Evolutionary conservation across 2,888 invertebrate genomes (phyloP).

Genomic region (Sphecodes monilicornis): DNA sequence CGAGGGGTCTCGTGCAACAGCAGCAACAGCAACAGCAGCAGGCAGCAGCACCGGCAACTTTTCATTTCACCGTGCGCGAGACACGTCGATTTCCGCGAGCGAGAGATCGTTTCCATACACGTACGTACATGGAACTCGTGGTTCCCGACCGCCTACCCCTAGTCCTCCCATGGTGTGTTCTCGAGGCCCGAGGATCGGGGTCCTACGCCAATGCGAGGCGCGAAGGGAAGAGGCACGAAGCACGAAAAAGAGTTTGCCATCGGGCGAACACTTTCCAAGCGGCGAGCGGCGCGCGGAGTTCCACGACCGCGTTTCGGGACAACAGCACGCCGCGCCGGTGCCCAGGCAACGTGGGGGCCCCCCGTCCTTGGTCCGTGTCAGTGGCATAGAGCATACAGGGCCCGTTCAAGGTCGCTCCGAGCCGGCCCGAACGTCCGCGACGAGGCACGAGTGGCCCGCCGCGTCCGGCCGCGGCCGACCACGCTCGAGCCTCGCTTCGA

Average conservation of each 20-base stretch:
- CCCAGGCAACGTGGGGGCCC: slow-evolving; percentile 73
- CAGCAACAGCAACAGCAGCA: background rate
- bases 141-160: slow-evolving; percentile 1
- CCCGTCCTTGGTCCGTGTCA: slow-evolving; percentile 84
- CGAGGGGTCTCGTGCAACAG: background rate
- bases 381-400: slow-evolving; percentile 85
- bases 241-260: slow-evolving; percentile 80
- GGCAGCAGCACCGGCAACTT: background rate
- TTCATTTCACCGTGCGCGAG: slow-evolving; percentile 10
- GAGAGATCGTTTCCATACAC: slow-evolving; percentile 1
- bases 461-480: slow-evolving; percentile 43
- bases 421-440: slow-evolving; percentile 70
- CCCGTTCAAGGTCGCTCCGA: slow-evolving; percentile 83
- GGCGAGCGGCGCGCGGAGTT: slow-evolving; percentile 76
- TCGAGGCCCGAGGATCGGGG: background rate
- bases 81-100: slow-evolving; percentile 10
- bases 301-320: slow-evolving; percentile 84
- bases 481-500: slow-evolving; percentile 23
- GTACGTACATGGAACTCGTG: background rate
- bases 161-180: background rate
- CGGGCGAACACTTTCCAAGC: slow-evolving; percentile 80
- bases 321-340: slow-evolving; percentile 80
- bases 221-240: slow-evolving; percentile 69
- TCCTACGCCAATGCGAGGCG: slow-evolving; percentile 71
- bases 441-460: slow-evolving; percentile 65